phyloP scores from a whole-genome alignment of 2,113 vertebrate species.

The Craseonycteris thonglongyai region DNA sequence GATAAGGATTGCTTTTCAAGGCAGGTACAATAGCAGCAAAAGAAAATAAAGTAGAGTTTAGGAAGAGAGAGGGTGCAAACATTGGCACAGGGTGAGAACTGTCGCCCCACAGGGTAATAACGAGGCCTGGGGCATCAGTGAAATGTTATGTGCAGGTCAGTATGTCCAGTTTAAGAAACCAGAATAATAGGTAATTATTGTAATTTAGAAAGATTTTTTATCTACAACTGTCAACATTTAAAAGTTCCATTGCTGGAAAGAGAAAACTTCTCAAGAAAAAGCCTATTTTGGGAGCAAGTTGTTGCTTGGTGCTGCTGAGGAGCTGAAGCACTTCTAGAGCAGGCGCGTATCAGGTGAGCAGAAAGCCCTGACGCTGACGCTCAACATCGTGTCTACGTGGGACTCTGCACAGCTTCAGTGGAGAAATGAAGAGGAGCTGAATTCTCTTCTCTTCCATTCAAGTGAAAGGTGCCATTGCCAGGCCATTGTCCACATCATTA shows the following conservation, averaged over 20 bases:
- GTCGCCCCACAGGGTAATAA: background rate
- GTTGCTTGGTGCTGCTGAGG: background rate
- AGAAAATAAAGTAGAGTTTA: background rate
- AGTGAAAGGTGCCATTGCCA: background rate
- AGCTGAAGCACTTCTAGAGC: background rate
- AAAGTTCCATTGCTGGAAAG: background rate
- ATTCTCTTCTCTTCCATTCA: background rate
- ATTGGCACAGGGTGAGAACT: background rate
- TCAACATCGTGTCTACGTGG: background rate
- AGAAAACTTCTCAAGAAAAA: background rate
- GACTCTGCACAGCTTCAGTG: background rate
- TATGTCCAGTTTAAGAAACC: background rate
- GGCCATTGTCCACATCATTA: background rate
- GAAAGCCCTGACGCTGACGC: fast-evolving
- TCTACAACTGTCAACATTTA: background rate
- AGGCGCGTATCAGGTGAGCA: background rate
- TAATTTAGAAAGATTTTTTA: background rate
- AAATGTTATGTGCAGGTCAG: background rate
- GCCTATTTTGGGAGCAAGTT: background rate
- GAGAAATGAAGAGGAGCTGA: background rate
- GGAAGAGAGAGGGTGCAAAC: background rate
- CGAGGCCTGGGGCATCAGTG: fast-evolving
- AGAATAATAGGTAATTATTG: background rate
- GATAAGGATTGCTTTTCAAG: background rate
- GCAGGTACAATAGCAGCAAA: background rate